Conservation (phyloP, 1,140 invertebrate species). For the Mamestra configurata region DNA sequence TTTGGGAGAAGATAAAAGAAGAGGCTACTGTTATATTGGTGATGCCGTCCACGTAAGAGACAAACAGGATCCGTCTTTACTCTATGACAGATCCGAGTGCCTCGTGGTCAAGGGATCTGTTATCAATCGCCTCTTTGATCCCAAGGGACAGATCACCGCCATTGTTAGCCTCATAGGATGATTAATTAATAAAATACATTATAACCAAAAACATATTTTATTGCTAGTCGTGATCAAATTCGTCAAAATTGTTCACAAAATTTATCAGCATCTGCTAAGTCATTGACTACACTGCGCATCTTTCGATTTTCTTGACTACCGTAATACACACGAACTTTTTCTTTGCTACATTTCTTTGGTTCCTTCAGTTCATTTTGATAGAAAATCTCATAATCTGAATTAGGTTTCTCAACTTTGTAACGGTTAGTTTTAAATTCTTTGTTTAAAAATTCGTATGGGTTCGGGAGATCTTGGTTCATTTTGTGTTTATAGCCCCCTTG, state of each 20-base stretch:
- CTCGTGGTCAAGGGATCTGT: constrained; percentile 50
- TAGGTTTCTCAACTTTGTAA: constrained; percentile 52
- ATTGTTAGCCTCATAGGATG: constrained; percentile 53
- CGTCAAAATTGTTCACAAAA: constrained; percentile 62
- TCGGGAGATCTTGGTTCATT: neutral
- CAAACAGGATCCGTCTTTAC: constrained; percentile 40
- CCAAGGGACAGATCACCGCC: constrained; percentile 46
- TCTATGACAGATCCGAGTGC: constrained; percentile 53
- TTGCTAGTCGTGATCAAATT: constrained; percentile 2
- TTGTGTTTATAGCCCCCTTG: constrained; percentile 42
- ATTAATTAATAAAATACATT: constrained; percentile 35
- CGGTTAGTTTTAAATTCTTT: constrained; percentile 54
- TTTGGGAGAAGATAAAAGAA: constrained; percentile 50
- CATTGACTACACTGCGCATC: constrained; percentile 58
- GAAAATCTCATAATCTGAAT: constrained; percentile 73
- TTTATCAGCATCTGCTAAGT: constrained; percentile 51
- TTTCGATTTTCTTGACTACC: constrained; percentile 71
- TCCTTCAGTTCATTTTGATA: constrained; percentile 71
- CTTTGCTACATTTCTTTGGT: constrained; percentile 68
- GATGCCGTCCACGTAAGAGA: constrained; percentile 56
- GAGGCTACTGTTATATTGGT: constrained; percentile 56
- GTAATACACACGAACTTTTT: constrained; percentile 73
- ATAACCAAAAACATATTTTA: constrained; percentile 27
- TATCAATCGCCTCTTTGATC: constrained; percentile 49
- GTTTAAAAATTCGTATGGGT: constrained; percentile 46